Percentiles rank a stretch among this genome's conserved stretches.
These are phyloP conservation scores for Pogonomyrmex californicus DNA, from an alignment of 1,140 invertebrate genomes.

Conservation along the genomic window DNA sequence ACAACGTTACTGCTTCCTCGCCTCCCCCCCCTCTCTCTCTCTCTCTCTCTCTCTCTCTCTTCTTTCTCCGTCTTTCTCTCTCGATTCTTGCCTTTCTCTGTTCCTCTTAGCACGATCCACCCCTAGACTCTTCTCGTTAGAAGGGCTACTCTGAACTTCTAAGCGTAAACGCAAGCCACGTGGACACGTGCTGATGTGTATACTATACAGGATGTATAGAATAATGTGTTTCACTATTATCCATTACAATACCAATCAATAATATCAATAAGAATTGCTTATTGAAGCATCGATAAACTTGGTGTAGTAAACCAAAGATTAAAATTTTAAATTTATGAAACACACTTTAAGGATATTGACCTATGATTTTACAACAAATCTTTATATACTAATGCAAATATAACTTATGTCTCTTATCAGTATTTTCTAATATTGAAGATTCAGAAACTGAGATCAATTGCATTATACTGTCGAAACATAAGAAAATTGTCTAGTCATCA, in stretches of 20 bases:
- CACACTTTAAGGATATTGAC: neutral
- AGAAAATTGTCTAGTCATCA: neutral
- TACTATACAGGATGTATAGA: neutral
- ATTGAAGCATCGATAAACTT: neutral
- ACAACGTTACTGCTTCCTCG: slow-evolving; percentile 34
- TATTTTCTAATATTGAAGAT: neutral
- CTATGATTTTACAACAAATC: neutral
- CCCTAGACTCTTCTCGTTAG: slow-evolving; percentile 48
- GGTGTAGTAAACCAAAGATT: neutral
- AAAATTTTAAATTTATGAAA: neutral
- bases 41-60: slow-evolving; percentile 47
- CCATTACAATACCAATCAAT: neutral
- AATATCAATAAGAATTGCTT: neutral
- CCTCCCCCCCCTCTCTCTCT: slow-evolving; percentile 22
- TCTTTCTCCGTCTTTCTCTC: slow-evolving; percentile 19
- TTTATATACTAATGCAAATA: neutral
- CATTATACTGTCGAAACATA: neutral
- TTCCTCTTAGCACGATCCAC: slow-evolving; percentile 52
- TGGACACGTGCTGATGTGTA: slow-evolving; percentile 27
- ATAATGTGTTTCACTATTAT: neutral
- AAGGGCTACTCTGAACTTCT: slow-evolving; percentile 39
- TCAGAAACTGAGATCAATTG: neutral
- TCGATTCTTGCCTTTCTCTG: slow-evolving; percentile 29
- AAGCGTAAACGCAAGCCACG: slow-evolving; percentile 25
- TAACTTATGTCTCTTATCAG: neutral